Evolutionary conservation across 2,797 vertebrate genomes (phyloP).

Genomic region (Heterohyrax brucei): DNA sequence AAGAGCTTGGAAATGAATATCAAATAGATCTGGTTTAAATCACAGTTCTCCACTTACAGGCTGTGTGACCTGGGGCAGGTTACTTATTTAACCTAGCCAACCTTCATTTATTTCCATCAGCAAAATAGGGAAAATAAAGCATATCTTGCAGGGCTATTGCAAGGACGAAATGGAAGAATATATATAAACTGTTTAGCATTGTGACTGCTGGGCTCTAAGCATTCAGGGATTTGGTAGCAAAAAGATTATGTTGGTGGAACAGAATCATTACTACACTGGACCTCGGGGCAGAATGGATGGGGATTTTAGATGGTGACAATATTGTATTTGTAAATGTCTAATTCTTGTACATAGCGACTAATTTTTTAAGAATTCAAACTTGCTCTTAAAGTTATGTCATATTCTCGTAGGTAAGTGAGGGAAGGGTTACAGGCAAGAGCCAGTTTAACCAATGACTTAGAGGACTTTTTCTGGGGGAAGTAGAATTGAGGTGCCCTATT

Average conservation of each 20-base stretch:
- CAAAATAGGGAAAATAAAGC: not conserved
- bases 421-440: not conserved
- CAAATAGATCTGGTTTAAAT: slow-evolving; percentile 67
- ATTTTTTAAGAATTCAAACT: not conserved
- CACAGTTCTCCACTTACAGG: slow-evolving; percentile 41
- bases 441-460: not conserved
- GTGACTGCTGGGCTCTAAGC: not conserved
- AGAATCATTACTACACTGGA: not conserved
- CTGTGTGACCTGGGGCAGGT: slow-evolving; percentile 59
- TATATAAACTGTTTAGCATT: not conserved
- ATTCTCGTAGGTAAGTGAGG: not conserved
- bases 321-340: not conserved
- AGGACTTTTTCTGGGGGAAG: not conserved
- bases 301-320: not conserved
- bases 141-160: not conserved
- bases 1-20: slow-evolving; percentile 72
- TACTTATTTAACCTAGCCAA: slow-evolving; percentile 51
- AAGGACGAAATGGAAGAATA: not conserved
- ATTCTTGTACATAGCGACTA: not conserved
- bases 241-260: not conserved
- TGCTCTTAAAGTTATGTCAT: not conserved
- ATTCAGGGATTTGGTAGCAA: not conserved
- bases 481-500: not conserved
- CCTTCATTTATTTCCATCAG: not conserved
- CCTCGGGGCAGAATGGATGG: not conserved